These are phyloP conservation scores for Actinia tenebrosa DNA, from an alignment of 64 coral and sea anemone genomes.

Conservation along the genomic window DNA sequence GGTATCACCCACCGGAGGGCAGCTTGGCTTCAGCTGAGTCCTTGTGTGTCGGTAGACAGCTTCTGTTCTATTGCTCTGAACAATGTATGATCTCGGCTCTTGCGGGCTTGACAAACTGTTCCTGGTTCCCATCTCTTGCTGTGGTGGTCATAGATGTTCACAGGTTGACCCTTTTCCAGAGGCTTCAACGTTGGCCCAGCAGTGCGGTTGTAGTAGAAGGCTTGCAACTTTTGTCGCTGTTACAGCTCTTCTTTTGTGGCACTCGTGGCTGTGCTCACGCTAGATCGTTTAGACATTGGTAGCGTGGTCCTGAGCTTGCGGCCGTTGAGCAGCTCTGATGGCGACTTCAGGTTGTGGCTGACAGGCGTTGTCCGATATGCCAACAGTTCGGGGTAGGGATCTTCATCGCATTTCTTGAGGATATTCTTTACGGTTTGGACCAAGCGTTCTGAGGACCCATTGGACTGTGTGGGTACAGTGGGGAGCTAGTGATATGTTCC, in stretches of 20 bases:
- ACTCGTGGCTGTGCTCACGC: slow-evolving; percentile 15
- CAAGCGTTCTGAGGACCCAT: slow-evolving; percentile 33
- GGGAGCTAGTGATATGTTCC: too few species aligned
- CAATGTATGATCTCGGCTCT: slow-evolving; percentile 55
- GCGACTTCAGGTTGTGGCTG: slow-evolving; percentile 53
- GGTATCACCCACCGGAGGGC: background rate
- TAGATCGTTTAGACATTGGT: slow-evolving; percentile 40
- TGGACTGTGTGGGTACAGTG: slow-evolving; percentile 28
- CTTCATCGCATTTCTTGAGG: slow-evolving; percentile 46
- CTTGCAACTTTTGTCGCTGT: slow-evolving; percentile 26
- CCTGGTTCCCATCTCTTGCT: slow-evolving; percentile 31
- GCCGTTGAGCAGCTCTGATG: slow-evolving; percentile 42
- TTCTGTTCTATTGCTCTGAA: slow-evolving; percentile 26
- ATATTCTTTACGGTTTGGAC: slow-evolving; percentile 38
- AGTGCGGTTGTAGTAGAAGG: slow-evolving; percentile 56
- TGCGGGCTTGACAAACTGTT: slow-evolving; percentile 31
- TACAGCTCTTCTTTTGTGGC: slow-evolving; percentile 39
- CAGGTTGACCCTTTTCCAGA: slow-evolving; percentile 33
- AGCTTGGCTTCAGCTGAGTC: slow-evolving; percentile 23
- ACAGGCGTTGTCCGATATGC: slow-evolving; percentile 52
- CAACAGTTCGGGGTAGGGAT: slow-evolving; percentile 48
- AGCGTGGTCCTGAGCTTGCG: slow-evolving; percentile 59
- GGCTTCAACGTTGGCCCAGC: slow-evolving; percentile 41
- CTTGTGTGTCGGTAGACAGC: slow-evolving; percentile 23
- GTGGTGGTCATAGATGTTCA: slow-evolving; percentile 41